Conservation (phyloP, 2,797 vertebrate genomes). For the Acrocephalus scirpaceus region DNA sequence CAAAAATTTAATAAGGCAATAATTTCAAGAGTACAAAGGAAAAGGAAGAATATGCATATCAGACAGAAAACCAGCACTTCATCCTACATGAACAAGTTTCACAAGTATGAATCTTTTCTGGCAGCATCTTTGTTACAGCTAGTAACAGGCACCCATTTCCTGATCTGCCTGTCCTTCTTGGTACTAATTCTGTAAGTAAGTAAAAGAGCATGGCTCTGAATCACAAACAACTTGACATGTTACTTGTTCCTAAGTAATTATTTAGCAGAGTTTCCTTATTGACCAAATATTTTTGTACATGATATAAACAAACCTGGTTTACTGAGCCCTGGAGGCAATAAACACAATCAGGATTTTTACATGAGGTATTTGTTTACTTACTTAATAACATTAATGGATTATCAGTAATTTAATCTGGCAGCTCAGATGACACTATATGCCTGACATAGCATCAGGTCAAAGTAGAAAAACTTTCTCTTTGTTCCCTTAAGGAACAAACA, state of each 20-base stretch:
- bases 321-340: background rate
- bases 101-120: background rate
- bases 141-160: background rate
- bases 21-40: background rate
- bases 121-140: slow-evolving; percentile 19
- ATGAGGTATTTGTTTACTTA: background rate
- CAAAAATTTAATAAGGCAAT: no score
- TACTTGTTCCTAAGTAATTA: slow-evolving; percentile 32
- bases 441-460: slow-evolving; percentile 57
- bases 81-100: background rate
- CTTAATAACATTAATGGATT: slow-evolving; percentile 18
- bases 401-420: slow-evolving; percentile 35
- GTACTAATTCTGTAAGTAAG: background rate
- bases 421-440: background rate
- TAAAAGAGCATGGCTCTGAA: slow-evolving; percentile 29
- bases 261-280: slow-evolving; percentile 50
- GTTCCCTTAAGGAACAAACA: slow-evolving; percentile 41
- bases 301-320: slow-evolving; percentile 26
- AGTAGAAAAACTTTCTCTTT: slow-evolving; percentile 32
- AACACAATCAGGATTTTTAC: background rate
- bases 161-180: background rate
- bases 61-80: background rate
- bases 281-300: slow-evolving; percentile 53
- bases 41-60: background rate
- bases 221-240: slow-evolving; percentile 32